Base-by-base conservation (phyloP, 2,113 vertebrate genomes). In the Promerops cafer region DNA sequence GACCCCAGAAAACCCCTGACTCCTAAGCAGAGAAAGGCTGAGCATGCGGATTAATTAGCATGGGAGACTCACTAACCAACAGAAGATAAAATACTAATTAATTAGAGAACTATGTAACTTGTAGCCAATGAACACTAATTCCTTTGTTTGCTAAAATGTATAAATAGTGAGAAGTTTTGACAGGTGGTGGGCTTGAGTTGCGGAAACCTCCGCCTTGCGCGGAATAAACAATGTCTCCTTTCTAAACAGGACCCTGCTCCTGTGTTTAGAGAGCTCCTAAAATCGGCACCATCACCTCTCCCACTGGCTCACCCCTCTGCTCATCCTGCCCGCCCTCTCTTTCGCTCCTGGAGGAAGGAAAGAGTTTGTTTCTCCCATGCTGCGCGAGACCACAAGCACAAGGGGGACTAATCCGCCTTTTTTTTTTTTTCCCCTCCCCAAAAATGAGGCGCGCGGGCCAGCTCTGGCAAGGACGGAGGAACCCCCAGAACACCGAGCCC, bases 371-470 rank as follows among this genome's bases (percentile, higher is more conserved):
- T 37, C 16, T 17, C 44, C 31, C 44, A 17, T 2, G 26, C 31
- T 42, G 21, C 7, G 24, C 2, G 13, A 35, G 4, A 66, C 20
- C 42, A 57, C 50, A 30, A 35, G 30, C 24, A 40, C 35, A 26
- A 30, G 8, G 3, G 8, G 26, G 20, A 5, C 8, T 7, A 30
- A 26, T 31, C 24, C 5, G 10, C 12, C 2, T 28, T 24, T 42
- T 11, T 21, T 4, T 28, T n/a, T 5, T 13, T 4, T 2, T 2
- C 33, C 8, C 44, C 13, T 24, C 6, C 39, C 14, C 11, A n/a
- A 3, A 21, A 54, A 4, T 1, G 30, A 33, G 40, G 8, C 10
- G 20, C 7, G 28, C 15, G 16, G 64, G 26, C 15, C 54, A 7
- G 6, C 16, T 16, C 7, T 6, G 56, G 8, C 30, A 11, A 14